Base-by-base conservation (phyloP, 53 echinoderm and acorn worm species). In the Pentamera pediparva region DNA sequence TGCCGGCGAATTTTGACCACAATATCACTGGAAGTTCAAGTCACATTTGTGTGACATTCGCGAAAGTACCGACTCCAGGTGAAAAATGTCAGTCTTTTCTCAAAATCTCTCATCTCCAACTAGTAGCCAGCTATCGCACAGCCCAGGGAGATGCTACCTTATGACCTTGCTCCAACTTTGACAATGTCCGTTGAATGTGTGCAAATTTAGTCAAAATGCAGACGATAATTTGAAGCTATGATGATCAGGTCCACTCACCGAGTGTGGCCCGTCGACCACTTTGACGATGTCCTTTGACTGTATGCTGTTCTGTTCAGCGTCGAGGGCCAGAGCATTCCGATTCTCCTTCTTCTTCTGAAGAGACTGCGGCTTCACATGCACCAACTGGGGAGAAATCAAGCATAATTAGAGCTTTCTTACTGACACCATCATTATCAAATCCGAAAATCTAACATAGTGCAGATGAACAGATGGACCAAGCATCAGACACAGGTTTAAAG, bases 241-340 rank as follows among this genome's bases (percentile, higher is more conserved):
- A 32, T 34, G 62, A n/a, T 6, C 8, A 24, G 17, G 27, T 6
- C 36, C 15, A 58, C 96, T 80, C 75, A 96, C 96, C 75, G 96
- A 96, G 62, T 96, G 96, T 10, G 96, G 96, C 20, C 96, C 96
- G 69, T 96, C 96, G 35, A 96, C 88, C 39, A 96, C 96, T 72
- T 96, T 96, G 36, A 96, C 91, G 53, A 96, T 86, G 71, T 96
- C 96, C 56, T 84, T 85, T 51, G 85, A 76, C 51, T 96, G 96
- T 18, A 96, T 87, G 84, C 91, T 96, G 79, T 96, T 96, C 83
- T 96, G 96, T 50, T 96, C 96, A 3, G 96, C 96, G 34, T 96
- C 96, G 47, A 96, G 75, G 17, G 96, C 96, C 7, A 96, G 78
- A 19, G 96, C 96, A 31, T 85, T 78, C 22, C 91, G 51, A 6